Evolutionary conservation across 1,140 invertebrate species (phyloP).

Genomic region (Trichonephila inaurata): DNA sequence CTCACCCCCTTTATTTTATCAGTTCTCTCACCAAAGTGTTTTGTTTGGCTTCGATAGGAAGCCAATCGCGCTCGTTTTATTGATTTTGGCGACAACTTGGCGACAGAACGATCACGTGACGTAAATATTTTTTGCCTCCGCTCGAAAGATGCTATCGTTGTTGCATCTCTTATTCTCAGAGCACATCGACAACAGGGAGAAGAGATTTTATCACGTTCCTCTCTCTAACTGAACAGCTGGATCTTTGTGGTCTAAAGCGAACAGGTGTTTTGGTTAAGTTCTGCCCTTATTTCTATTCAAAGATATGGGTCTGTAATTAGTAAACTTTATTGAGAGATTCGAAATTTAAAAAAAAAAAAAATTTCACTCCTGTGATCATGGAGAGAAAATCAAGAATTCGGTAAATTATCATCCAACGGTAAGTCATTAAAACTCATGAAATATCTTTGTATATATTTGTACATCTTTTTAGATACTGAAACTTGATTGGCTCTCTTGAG

Average conservation of each 20-base stretch:
- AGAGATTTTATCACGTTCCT: slow-evolving; percentile 6
- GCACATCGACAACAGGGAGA: neutral
- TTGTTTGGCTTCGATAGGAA: too few species aligned
- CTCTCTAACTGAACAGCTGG: neutral
- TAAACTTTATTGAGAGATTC: neutral
- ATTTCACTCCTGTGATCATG: neutral
- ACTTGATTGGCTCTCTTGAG: too few species aligned
- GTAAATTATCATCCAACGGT: slow-evolving; percentile 6
- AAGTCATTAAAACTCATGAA: neutral
- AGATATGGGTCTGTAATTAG: neutral
- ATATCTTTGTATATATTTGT: too few species aligned
- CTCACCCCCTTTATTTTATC: too few species aligned
- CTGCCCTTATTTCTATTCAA: neutral
- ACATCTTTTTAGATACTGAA: too few species aligned
- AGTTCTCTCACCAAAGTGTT: too few species aligned
- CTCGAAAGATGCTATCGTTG: neutral
- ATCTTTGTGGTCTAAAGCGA: neutral
- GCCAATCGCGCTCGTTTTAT: neutral
- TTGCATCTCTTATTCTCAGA: too few species aligned
- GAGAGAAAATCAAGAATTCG: neutral
- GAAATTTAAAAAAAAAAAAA: neutral
- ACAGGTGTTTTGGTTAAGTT: neutral
- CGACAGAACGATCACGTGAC: slow-evolving; percentile 4
- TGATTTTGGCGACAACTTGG: slow-evolving; percentile 13
- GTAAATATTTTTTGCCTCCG: slow-evolving; percentile 1